These are phyloP conservation scores for Clarias platycephalus DNA, from an alignment of 2,797 vertebrate species.

Conservation along the genomic window DNA sequence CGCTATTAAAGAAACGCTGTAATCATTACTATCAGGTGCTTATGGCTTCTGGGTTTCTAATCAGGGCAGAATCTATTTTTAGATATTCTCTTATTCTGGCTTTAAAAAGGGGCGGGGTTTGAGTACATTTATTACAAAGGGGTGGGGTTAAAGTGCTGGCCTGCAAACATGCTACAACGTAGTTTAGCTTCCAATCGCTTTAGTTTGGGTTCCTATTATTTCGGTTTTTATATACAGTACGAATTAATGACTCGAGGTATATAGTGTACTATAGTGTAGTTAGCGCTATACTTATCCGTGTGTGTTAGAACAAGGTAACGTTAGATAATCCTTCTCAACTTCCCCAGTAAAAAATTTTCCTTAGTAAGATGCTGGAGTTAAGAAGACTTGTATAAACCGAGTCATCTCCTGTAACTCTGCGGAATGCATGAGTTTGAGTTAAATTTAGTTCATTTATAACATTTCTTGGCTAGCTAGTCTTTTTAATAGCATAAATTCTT, in stretches of 20 bases:
- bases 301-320: background rate
- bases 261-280: background rate
- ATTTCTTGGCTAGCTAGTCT: background rate
- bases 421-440: background rate
- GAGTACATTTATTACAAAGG: background rate
- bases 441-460: background rate
- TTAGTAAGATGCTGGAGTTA: background rate
- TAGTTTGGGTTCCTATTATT: background rate
- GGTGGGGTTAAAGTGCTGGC: background rate
- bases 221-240: background rate
- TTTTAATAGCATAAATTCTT: background rate
- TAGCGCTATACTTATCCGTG: background rate
- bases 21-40: background rate
- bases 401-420: no score
- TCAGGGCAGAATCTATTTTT: conserved; percentile 13
- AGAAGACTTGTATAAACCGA: background rate
- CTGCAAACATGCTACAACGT: background rate
- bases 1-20: background rate
- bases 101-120: background rate
- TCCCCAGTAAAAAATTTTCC: background rate
- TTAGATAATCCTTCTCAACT: background rate
- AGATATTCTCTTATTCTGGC: background rate
- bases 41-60: conserved; percentile 1
- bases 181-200: background rate
- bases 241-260: background rate